Percentiles rank a stretch among this genome's conserved stretches.
phyloP scores from a whole-genome alignment of 2,888 invertebrate genomes.

The Philereme transversata region DNA sequence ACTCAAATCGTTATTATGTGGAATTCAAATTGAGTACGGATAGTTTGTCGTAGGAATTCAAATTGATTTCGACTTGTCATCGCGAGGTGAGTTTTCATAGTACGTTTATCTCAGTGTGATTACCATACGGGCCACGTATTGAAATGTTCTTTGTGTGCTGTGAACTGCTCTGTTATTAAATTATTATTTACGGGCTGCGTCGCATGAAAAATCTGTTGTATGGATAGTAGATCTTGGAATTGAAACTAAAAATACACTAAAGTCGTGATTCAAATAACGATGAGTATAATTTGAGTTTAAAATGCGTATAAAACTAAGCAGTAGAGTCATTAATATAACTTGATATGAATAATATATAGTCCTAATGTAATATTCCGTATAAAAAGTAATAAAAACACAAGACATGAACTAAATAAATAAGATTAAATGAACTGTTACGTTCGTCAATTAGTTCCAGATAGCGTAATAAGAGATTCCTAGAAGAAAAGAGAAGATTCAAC shows the following conservation, averaged over 20 bases:
- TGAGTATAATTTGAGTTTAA: conserved; percentile 2
- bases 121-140: conserved; percentile 51
- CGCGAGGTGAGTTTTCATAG: conserved; percentile 52
- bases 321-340: no score
- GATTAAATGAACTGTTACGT: conserved; percentile 19
- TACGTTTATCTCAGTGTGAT: conserved; percentile 53
- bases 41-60: conserved; percentile 51
- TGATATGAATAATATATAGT: no score
- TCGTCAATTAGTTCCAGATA: conserved; percentile 28
- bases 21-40: conserved; percentile 46
- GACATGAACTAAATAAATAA: neutral
- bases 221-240: conserved; percentile 9
- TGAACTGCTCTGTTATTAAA: neutral
- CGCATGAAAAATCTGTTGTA: conserved; percentile 40
- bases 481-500: conserved; percentile 46
- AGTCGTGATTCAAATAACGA: conserved; percentile 10
- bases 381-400: no score
- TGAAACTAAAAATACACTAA: conserved; percentile 6
- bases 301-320: neutral
- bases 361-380: no score
- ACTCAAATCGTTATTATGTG: conserved; percentile 45
- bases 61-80: conserved; percentile 54
- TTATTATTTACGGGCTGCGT: conserved; percentile 41
- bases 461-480: conserved; percentile 68
- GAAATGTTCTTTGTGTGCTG: conserved; percentile 36